Conservation (phyloP, 2,113 vertebrate species). For the Istiophorus platypterus region DNA sequence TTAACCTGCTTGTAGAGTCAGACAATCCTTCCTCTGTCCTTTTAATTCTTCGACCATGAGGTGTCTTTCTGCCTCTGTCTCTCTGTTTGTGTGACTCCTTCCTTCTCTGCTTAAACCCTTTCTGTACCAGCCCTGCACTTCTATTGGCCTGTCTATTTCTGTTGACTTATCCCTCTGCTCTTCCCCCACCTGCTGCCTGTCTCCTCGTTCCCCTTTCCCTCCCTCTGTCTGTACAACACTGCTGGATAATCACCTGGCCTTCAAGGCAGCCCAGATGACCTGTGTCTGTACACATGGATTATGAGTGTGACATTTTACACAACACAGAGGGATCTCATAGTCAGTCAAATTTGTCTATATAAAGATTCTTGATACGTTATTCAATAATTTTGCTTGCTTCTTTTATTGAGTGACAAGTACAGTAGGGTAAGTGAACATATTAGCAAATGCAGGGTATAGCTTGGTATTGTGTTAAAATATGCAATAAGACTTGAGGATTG, state of each 20-base stretch:
- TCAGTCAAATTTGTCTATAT: not conserved
- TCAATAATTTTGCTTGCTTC: not conserved
- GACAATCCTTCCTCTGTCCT: constrained; percentile 10
- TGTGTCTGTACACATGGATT: constrained; percentile 60
- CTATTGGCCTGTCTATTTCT: constrained; percentile 79
- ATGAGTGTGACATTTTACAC: constrained; percentile 51
- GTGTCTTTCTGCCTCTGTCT: constrained; percentile 11
- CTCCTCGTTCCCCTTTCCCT: constrained; percentile 10
- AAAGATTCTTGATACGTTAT: not conserved
- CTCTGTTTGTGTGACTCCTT: constrained; percentile 1
- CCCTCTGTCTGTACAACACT: constrained; percentile 33
- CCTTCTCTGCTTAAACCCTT: constrained; percentile 43
- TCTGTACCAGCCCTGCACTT: constrained; percentile 17
- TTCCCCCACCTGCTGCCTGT: constrained; percentile 36
- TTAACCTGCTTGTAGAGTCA: not conserved
- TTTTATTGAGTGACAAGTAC: too few species aligned
- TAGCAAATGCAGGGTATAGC: too few species aligned
- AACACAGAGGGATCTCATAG: constrained; percentile 31
- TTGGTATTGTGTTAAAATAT: too few species aligned
- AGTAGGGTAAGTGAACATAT: too few species aligned
- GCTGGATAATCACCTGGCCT: constrained; percentile 71
- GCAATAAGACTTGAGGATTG: too few species aligned
- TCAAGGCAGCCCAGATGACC: constrained; percentile 52
- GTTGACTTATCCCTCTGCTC: constrained; percentile 69
- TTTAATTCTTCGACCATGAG: not conserved